Conservation (phyloP, 1,140 invertebrate species). For the Colletes latitarsis region DNA sequence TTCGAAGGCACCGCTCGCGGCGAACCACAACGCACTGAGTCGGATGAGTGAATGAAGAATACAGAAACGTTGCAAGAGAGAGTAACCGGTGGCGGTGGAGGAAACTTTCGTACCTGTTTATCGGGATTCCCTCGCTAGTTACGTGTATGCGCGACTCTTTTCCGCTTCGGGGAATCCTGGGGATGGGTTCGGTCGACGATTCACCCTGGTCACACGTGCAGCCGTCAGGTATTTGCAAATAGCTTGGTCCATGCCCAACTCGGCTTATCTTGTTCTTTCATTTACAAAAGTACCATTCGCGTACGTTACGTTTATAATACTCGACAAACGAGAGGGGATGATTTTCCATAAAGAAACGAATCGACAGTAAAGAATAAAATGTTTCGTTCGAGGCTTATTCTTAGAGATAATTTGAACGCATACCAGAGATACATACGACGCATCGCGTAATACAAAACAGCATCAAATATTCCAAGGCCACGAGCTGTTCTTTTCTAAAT, state of each 20-base stretch:
- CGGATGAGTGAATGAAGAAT: conserved; percentile 45
- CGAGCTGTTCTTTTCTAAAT: no score
- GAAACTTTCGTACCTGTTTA: conserved; percentile 44
- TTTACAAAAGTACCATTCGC: no score
- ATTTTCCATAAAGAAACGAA: no score
- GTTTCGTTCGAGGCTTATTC: no score
- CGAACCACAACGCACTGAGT: conserved; percentile 17
- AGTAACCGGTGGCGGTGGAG: conserved; percentile 23
- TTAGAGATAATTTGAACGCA: no score
- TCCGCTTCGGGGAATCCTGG: conserved; percentile 18
- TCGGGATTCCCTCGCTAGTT: conserved; percentile 29
- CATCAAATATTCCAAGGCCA: no score
- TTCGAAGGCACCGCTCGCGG: conserved; percentile 12
- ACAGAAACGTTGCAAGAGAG: conserved; percentile 18
- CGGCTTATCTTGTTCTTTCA: no score
- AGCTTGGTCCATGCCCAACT: background rate
- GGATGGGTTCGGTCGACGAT: background rate
- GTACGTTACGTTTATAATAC: no score
- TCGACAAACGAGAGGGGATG: no score
- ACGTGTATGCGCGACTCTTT: background rate
- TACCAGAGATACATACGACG: no score
- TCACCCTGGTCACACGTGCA: conserved; percentile 18
- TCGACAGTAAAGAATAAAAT: no score
- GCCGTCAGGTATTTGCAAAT: background rate
- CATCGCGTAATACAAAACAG: no score